These are phyloP conservation scores for Poeciliopsis occidentalis DNA, from an alignment of 2,113 vertebrate species.

Conservation along the genomic window DNA sequence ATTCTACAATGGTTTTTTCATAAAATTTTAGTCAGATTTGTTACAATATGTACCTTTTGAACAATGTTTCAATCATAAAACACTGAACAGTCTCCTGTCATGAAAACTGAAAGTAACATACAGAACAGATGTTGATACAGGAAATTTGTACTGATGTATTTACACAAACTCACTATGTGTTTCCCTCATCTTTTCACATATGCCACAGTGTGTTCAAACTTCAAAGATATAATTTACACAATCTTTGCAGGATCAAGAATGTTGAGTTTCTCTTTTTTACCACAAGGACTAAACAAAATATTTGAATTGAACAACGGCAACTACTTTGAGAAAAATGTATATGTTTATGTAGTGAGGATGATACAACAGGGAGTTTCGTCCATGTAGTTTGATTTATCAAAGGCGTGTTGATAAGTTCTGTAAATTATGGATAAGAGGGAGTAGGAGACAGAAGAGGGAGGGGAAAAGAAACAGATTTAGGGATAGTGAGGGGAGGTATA, in stretches of 20 bases:
- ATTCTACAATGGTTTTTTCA: not conserved
- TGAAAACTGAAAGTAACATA: not conserved
- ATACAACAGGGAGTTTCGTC: constrained; percentile 39
- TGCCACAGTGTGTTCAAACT: not conserved
- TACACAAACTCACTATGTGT: not conserved
- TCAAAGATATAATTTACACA: not conserved
- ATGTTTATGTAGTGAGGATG: constrained; percentile 31
- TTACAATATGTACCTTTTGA: not conserved
- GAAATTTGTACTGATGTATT: not conserved
- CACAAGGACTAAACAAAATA: not conserved
- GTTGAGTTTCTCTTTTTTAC: not conserved
- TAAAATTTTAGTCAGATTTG: not conserved
- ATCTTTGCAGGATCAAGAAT: not conserved
- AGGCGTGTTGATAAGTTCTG: constrained; percentile 38
- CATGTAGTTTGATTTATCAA: constrained; percentile 40
- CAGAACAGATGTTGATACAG: not conserved
- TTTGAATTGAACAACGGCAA: constrained; percentile 17
- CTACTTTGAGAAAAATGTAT: constrained; percentile 37
- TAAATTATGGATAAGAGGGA: constrained; percentile 38
- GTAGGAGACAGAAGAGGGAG: constrained; percentile 2
- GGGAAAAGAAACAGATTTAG: constrained; percentile 26
- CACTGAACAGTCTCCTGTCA: not conserved
- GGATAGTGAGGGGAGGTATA: constrained; percentile 8
- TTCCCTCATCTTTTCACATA: constrained; percentile 5
- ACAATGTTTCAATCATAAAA: not conserved